Conservation (phyloP, 2,113 vertebrate species). For the Nyctereutes procyonoides region DNA sequence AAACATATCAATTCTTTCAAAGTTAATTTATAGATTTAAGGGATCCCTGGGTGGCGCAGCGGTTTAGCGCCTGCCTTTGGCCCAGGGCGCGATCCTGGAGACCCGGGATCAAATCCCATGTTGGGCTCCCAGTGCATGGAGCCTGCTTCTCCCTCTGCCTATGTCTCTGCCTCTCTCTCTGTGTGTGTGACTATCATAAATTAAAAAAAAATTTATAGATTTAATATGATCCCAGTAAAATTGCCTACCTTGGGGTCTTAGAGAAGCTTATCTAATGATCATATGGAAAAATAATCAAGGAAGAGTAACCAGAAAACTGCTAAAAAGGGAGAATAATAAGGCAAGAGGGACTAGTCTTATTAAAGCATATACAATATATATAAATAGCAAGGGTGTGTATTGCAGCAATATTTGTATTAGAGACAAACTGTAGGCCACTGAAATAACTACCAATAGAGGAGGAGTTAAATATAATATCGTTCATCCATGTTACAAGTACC, state of each 20-base stretch:
- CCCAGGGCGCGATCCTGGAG: no score
- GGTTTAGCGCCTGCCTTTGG: no score
- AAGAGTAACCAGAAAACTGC: constrained; percentile 15
- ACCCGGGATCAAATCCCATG: no score
- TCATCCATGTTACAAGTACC: neutral
- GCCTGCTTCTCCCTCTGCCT: no score
- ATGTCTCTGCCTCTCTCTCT: no score
- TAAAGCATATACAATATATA: neutral
- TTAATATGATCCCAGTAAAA: constrained; percentile 10
- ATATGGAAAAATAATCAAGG: constrained; percentile 10
- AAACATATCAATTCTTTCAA: neutral
- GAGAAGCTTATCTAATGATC: neutral
- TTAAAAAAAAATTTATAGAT: neutral
- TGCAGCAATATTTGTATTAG: neutral
- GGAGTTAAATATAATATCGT: constrained; percentile 34
- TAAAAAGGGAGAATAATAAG: neutral
- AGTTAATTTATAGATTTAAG: neutral
- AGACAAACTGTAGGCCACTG: neutral
- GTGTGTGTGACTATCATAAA: no score
- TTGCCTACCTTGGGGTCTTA: neutral
- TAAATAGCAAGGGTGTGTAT: neutral
- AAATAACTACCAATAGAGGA: constrained; percentile 32
- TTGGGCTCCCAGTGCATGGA: no score
- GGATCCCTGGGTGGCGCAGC: no score
- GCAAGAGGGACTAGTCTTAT: neutral